Conservation (phyloP, 2,797 vertebrate genomes). For the Esox lucius region DNA sequence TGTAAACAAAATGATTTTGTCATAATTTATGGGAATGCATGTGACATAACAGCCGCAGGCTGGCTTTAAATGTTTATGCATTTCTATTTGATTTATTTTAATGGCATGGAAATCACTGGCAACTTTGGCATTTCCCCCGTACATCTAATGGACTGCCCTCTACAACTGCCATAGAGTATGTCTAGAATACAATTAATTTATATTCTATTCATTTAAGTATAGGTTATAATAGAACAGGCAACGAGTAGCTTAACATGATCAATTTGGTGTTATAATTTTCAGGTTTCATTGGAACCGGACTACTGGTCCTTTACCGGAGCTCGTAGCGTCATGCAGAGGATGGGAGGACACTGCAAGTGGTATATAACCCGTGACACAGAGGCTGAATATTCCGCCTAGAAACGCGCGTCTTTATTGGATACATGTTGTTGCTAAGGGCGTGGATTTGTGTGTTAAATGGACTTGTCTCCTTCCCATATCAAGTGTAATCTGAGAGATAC, state of each 20-base stretch:
- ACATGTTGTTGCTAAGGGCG: conserved; percentile 76
- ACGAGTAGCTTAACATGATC: background rate
- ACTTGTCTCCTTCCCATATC: conserved; percentile 27
- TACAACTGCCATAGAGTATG: too few relatives aligned
- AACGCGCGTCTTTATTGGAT: conserved; percentile 70
- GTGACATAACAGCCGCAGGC: too few relatives aligned
- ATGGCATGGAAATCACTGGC: too few relatives aligned
- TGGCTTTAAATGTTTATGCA: too few relatives aligned
- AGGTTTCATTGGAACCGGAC: background rate
- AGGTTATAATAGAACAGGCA: background rate
- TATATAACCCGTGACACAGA: conserved; percentile 49
- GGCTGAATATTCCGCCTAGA: conserved; percentile 58
- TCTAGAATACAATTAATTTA: too few relatives aligned
- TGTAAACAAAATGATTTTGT: too few relatives aligned
- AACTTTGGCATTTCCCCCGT: too few relatives aligned
- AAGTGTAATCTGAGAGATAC: conserved; percentile 36
- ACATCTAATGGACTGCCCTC: too few relatives aligned
- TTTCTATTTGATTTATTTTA: too few relatives aligned
- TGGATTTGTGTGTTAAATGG: conserved; percentile 52
- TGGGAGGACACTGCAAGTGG: conserved; percentile 47
- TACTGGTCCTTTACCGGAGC: conserved; percentile 8
- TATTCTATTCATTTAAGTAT: background rate
- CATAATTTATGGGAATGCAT: too few relatives aligned
- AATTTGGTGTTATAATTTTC: background rate
- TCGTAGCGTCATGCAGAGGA: conserved; percentile 46